phyloP scores from a whole-genome alignment of 2,113 vertebrate species.

The Perca schrenkii region DNA sequence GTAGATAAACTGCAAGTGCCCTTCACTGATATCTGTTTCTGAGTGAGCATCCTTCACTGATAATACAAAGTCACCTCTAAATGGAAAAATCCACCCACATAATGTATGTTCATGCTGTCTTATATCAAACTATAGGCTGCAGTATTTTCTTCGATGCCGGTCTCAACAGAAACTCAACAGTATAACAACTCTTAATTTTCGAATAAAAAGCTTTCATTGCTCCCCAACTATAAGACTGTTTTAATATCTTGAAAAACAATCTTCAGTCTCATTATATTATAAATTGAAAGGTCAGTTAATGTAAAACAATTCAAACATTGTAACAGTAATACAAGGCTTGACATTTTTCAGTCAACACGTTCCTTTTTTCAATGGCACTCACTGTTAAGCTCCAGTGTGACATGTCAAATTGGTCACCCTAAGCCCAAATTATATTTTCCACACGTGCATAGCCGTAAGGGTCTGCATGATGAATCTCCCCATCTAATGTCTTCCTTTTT shows the following conservation, averaged over 20 bases:
- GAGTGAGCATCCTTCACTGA: conserved; percentile 8
- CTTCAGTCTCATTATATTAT: neutral
- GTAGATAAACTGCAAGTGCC: conserved; percentile 10
- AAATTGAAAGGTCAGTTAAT: neutral
- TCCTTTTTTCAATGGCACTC: neutral
- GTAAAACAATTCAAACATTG: neutral
- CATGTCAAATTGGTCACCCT: neutral
- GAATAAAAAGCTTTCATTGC: neutral
- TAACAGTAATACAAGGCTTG: neutral
- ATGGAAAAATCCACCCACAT: conserved; percentile 15
- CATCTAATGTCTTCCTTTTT: neutral
- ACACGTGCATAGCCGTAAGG: neutral
- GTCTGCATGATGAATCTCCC: neutral
- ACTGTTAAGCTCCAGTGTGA: neutral
- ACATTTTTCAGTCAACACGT: neutral
- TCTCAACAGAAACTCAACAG: neutral
- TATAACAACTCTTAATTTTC: neutral
- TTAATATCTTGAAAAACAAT: neutral
- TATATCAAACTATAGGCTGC: neutral
- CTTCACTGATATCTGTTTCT: conserved; percentile 12
- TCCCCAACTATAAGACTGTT: neutral
- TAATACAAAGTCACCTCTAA: conserved; percentile 11
- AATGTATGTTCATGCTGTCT: neutral
- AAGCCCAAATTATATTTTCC: neutral
- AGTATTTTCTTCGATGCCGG: neutral